Evolutionary conservation across 2,888 invertebrate species (phyloP).

Genomic region (Epirrhoe tristata): DNA sequence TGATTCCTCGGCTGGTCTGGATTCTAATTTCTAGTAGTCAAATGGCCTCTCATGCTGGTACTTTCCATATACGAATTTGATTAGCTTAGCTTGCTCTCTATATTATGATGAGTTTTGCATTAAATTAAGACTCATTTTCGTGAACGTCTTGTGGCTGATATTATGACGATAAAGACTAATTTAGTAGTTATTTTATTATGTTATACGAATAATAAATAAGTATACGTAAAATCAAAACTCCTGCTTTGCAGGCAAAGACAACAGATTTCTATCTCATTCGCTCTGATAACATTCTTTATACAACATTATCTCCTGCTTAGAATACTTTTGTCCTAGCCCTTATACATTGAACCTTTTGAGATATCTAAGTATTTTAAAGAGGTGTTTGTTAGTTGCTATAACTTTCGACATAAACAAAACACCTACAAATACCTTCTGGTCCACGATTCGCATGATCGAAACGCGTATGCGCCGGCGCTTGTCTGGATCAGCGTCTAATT

Average conservation of each 20-base stretch:
- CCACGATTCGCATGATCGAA: slow-evolving; percentile 21
- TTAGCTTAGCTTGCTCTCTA: neutral
- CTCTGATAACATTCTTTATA: too few relatives aligned
- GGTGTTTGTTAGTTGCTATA: neutral
- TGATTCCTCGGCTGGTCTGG: slow-evolving; percentile 33
- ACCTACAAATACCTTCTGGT: neutral
- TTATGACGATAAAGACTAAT: too few relatives aligned
- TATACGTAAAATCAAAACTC: too few relatives aligned
- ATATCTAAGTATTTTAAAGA: neutral
- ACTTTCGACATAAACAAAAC: slow-evolving; percentile 9
- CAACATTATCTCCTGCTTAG: too few relatives aligned
- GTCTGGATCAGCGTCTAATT: slow-evolving; percentile 72
- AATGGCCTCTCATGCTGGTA: neutral
- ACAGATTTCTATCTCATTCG: too few relatives aligned
- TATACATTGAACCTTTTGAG: too few relatives aligned
- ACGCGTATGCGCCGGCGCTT: slow-evolving; percentile 44
- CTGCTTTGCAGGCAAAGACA: too few relatives aligned
- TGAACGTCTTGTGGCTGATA: too few relatives aligned
- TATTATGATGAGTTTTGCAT: neutral
- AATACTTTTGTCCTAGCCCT: too few relatives aligned
- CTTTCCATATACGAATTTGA: neutral
- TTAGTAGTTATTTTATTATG: too few relatives aligned
- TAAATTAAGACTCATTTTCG: too few relatives aligned
- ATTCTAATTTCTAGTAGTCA: neutral
- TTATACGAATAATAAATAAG: too few relatives aligned